Conservation (phyloP, 1,140 invertebrate species). For the Aphis craccivora region DNA sequence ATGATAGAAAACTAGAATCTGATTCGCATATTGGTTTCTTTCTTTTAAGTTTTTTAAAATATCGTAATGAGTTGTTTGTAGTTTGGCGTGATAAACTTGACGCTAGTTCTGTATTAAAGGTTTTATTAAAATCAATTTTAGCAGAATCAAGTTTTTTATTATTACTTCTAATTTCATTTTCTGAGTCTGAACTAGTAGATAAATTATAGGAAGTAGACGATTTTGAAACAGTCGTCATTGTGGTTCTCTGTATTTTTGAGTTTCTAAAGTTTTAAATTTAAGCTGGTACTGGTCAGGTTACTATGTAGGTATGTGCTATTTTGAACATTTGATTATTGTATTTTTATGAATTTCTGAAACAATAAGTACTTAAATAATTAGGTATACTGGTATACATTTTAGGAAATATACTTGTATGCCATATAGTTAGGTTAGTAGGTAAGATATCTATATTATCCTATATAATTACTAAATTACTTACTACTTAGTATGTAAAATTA, state of each 20-base stretch:
- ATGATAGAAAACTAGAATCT: background rate
- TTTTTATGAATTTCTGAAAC: background rate
- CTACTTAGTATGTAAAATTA: no score
- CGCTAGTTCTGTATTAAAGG: background rate
- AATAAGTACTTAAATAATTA: background rate
- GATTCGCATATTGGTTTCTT: background rate
- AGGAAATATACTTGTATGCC: background rate
- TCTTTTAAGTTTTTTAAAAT: conserved; percentile 35
- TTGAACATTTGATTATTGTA: background rate
- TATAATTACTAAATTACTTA: no score
- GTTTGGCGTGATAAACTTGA: conserved; percentile 14
- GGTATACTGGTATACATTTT: background rate
- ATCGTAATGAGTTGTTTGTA: background rate
- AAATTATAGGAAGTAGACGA: background rate
- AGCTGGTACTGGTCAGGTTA: background rate
- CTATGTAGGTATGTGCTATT: background rate
- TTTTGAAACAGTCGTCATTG: background rate
- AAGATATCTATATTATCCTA: no score
- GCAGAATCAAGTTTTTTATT: background rate
- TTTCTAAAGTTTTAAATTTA: background rate
- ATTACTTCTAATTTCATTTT: conserved; percentile 28
- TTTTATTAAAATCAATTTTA: background rate
- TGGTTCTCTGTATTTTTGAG: background rate
- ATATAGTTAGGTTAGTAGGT: no score
- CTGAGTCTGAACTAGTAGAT: conserved; percentile 14